These are phyloP conservation scores for Prunella strophiata DNA, from an alignment of 2,797 vertebrate genomes.

Conservation along the genomic window DNA sequence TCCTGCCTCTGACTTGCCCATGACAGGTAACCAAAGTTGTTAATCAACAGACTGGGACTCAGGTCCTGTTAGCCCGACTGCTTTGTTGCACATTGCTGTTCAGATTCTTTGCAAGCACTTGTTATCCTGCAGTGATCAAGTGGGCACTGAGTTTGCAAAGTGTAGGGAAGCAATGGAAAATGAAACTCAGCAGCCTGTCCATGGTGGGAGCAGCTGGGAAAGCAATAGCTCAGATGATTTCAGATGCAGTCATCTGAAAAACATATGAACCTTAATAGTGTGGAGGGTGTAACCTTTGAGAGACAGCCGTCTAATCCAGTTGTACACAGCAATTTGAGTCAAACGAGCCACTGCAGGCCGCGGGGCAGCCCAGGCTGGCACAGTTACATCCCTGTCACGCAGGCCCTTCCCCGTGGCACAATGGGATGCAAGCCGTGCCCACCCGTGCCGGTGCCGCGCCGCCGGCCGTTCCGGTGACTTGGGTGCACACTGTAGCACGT, in stretches of 20 bases:
- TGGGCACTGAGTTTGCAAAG: not conserved
- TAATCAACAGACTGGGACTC: not conserved
- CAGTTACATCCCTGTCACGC: not conserved
- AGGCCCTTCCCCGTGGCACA: accelerated
- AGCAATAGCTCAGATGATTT: not conserved
- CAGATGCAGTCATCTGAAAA: not conserved
- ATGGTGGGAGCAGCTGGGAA: not conserved
- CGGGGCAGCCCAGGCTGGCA: not conserved
- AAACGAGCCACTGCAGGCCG: not conserved
- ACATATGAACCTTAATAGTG: not conserved
- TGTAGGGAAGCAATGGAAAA: not conserved
- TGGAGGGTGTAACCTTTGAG: not conserved
- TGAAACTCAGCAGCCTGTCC: not conserved
- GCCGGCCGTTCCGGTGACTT: too few relatives aligned
- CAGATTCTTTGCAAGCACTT: not conserved
- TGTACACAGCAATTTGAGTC: not conserved
- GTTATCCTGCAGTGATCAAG: not conserved
- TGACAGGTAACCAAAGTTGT: not conserved
- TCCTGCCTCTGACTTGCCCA: not conserved
- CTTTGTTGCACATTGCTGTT: not conserved
- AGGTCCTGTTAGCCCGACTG: not conserved
- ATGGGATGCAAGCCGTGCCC: not conserved
- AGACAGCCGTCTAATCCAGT: not conserved
- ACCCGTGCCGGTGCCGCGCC: too few relatives aligned
- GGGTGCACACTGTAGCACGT: too few relatives aligned